phyloP scores from a whole-genome alignment of 2,888 invertebrate genomes.

The Gibbula magus region DNA sequence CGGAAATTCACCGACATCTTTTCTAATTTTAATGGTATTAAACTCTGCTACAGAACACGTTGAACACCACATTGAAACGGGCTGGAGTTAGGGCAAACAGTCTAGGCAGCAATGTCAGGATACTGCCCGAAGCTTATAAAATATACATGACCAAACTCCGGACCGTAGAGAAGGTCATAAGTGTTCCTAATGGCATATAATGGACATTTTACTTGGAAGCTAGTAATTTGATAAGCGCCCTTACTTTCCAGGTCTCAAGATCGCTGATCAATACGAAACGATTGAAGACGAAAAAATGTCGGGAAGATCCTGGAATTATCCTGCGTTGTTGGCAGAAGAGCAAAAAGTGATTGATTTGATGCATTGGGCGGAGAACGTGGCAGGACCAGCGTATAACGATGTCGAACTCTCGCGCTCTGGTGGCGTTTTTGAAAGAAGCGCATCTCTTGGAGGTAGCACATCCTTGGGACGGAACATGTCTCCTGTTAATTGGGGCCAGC shows the following conservation, averaged over 20 bases:
- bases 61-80: too few species aligned
- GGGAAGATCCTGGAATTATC: neutral
- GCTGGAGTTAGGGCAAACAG: neutral
- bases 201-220: neutral
- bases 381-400: too few species aligned
- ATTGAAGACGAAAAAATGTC: neutral
- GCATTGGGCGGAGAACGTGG: too few species aligned
- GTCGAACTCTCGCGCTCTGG: too few species aligned
- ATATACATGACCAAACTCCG: neutral
- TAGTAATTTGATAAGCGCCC: neutral
- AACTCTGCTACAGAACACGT: too few species aligned
- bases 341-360: too few species aligned
- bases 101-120: neutral
- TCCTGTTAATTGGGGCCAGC: too few species aligned
- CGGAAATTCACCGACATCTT: too few species aligned
- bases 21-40: too few species aligned
- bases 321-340: neutral
- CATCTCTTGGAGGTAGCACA: too few species aligned
- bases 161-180: neutral
- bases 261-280: neutral
- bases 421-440: too few species aligned
- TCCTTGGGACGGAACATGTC: too few species aligned
- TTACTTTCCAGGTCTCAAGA: neutral
- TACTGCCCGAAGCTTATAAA: neutral
- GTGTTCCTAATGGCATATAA: neutral